phyloP scores from a whole-genome alignment of 2,113 vertebrate genomes.

The Tiliqua scincoides region DNA sequence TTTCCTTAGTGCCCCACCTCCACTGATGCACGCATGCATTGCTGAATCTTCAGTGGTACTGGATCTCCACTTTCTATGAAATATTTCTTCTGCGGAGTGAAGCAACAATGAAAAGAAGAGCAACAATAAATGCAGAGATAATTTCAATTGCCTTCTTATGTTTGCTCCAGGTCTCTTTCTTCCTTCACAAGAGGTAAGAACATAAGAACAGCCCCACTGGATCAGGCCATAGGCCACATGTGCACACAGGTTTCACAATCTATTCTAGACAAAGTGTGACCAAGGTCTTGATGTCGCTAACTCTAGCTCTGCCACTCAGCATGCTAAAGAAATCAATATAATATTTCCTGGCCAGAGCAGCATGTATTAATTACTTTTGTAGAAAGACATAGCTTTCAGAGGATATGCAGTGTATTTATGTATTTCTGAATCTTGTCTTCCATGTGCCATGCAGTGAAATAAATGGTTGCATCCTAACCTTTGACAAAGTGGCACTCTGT shows the following conservation, averaged over 20 bases:
- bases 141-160: neutral
- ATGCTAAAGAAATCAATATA: slow-evolving; percentile 17
- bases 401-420: neutral
- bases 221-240: too few species aligned
- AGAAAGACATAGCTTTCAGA: neutral
- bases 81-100: neutral
- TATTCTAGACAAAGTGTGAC: neutral
- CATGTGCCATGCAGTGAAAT: neutral
- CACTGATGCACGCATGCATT: too few species aligned
- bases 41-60: neutral
- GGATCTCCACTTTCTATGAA: neutral
- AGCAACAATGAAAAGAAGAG: neutral
- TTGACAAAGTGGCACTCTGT: too few species aligned
- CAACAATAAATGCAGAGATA: neutral
- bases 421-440: neutral
- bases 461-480: too few species aligned
- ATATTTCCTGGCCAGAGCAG: neutral
- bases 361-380: neutral
- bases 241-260: neutral
- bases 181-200: neutral
- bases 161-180: neutral
- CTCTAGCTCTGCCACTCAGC: neutral
- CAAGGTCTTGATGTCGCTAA: neutral
- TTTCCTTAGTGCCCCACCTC: too few species aligned
- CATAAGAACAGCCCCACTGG: too few species aligned